Evolutionary conservation across 1,140 invertebrate genomes (phyloP).

Genomic region (Protaetia brevitarsis): DNA sequence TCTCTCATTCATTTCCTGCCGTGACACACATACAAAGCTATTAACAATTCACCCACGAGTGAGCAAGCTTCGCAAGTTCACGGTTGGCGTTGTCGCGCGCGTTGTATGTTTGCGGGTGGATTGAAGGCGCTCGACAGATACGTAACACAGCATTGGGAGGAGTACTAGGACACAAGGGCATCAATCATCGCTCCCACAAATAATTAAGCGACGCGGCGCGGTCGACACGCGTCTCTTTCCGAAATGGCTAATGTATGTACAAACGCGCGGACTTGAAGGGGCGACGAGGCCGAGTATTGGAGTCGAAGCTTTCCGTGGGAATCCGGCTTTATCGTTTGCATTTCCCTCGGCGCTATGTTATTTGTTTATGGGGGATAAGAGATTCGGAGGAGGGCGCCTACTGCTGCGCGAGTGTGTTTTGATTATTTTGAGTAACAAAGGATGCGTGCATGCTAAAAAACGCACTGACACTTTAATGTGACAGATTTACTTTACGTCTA

Average conservation of each 20-base stretch:
- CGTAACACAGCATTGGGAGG: background rate
- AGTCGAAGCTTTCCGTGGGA: background rate
- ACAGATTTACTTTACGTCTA: too few species aligned
- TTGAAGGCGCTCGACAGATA: background rate
- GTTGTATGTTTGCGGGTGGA: background rate
- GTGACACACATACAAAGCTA: background rate
- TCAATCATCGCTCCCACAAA: background rate
- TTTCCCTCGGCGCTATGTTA: background rate
- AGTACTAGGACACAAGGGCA: background rate
- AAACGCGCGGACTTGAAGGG: background rate
- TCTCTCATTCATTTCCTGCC: background rate
- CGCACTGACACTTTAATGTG: too few species aligned
- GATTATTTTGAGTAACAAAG: background rate
- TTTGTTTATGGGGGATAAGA: background rate
- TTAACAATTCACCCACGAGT: slow-evolving; percentile 3
- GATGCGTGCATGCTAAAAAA: background rate
- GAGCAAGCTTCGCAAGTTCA: background rate
- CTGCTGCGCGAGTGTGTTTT: background rate
- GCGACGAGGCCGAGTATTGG: background rate
- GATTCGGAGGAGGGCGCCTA: background rate
- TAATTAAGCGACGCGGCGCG: background rate
- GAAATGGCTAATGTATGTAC: background rate
- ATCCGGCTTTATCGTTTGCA: background rate
- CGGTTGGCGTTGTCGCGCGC: background rate
- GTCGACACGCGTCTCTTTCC: slow-evolving; percentile 1